Conservation (phyloP, 2,113 vertebrate species). For the Tursiops truncatus region DNA sequence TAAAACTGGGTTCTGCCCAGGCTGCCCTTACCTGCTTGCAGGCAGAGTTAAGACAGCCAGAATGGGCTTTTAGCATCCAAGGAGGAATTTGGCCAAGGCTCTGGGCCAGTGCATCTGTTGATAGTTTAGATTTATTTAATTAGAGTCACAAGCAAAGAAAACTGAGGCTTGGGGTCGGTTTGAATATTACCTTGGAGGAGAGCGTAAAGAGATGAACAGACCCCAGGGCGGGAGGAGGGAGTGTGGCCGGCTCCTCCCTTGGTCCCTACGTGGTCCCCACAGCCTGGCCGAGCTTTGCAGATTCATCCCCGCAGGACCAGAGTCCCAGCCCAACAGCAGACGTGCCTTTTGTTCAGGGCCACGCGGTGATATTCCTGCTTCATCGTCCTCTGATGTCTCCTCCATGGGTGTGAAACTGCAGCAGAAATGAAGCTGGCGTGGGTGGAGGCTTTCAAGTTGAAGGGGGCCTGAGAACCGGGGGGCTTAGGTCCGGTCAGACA, state of each 20-base stretch:
- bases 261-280: background rate
- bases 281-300: background rate
- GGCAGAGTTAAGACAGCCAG: background rate
- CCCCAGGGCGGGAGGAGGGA: background rate
- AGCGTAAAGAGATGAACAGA: conserved; percentile 28
- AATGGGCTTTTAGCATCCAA: background rate
- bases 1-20: background rate
- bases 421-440: background rate
- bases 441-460: background rate
- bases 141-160: conserved; percentile 39
- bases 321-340: background rate
- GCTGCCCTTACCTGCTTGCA: background rate
- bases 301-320: background rate
- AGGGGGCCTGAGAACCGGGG: background rate
- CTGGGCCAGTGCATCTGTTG: background rate
- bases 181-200: conserved; percentile 45
- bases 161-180: conserved; percentile 45
- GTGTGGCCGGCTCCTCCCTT: background rate
- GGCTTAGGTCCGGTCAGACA: background rate
- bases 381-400: background rate
- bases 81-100: conserved; percentile 15
- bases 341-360: background rate
- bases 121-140: conserved; percentile 59
- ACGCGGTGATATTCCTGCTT: background rate
- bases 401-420: background rate